Evolutionary conservation across 2,888 invertebrate genomes (phyloP), one percentile per base, ranked within the genome.

Genomic region (Mellilla xanthometata): DNA sequence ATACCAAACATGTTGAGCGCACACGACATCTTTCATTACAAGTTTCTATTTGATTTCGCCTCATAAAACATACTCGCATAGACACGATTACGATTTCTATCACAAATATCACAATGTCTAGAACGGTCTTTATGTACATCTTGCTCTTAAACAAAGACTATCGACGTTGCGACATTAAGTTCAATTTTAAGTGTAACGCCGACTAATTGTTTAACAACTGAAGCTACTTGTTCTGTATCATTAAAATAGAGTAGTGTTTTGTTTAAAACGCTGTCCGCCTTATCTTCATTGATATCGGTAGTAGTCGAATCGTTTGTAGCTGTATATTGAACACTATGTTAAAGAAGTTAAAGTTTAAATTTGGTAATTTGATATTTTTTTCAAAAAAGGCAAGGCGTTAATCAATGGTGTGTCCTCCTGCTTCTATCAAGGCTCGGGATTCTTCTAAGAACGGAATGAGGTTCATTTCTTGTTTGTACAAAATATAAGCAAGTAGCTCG

Each of bases 41-140:
- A 81, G 88, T 88, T 88, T 89, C 89, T 88, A 89, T 88, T 89
- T 88, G 88, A 85, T 88, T 86, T 82, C 74, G 78, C 69, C 76
- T 82, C 86, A 83, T 86, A 86, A 84, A 86, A 81, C 72, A 62
- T 66, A 74, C 80, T 86, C 72, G 74, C 83, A 76, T 73, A 67
- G 72, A 76, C 68, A 68, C 77, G 83, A 86, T 86, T 86, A 84
- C 72, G 85, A 81, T 87, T 83, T 85, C 86, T 83, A 85, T 87
- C 78, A 84, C 84, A 85, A 82, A 81, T 81, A 81, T 77, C 74
- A 83, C 79, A 77, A 72, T 75, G 78, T 81, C 72, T 68, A 68
- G 66, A 60, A 57, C 27, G 15, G 12, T 59, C 34, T 27, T 39
- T 23, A 11, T 30, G n/a, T 38, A 13, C 32, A 30, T 27, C 39